phyloP scores from a whole-genome alignment of 2,113 vertebrate species.

The Perccottus glenii region DNA sequence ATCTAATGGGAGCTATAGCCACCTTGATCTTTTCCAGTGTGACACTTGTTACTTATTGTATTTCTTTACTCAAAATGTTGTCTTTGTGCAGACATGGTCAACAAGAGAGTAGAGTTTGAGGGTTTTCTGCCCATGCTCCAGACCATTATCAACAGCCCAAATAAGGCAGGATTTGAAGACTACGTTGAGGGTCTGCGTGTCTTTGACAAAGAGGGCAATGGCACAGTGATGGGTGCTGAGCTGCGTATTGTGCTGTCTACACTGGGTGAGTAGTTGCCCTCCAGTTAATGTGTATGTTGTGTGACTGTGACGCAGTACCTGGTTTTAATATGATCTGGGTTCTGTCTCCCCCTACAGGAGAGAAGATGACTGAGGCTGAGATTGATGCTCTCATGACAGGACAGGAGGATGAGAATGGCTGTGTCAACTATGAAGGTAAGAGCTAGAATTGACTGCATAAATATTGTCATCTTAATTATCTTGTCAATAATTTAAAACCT shows the following conservation, averaged over 20 bases:
- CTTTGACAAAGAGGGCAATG: slow-evolving; percentile 99
- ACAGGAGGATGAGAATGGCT: slow-evolving; percentile 97
- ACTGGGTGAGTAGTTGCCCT: slow-evolving; percentile 81
- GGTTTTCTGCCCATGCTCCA: slow-evolving; percentile 97
- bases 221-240: slow-evolving; percentile 98
- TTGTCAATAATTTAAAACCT: too few relatives aligned
- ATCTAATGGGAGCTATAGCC: background rate
- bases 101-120: slow-evolving; percentile 95
- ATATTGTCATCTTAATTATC: too few relatives aligned
- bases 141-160: slow-evolving; percentile 93
- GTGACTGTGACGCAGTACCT: background rate
- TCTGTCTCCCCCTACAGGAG: slow-evolving; percentile 80
- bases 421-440: slow-evolving; percentile 95
- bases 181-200: slow-evolving; percentile 99
- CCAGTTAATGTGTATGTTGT: background rate
- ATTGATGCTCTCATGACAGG: slow-evolving; percentile 92
- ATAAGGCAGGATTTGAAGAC: slow-evolving; percentile 92
- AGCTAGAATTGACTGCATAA: background rate
- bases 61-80: background rate
- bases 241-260: slow-evolving; percentile 97
- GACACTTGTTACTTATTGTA: too few relatives aligned
- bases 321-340: slow-evolving; percentile 11
- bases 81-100: slow-evolving; percentile 83
- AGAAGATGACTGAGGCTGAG: slow-evolving; percentile 95
- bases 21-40: background rate